Evolutionary conservation across 2,113 vertebrate genomes (phyloP).

Genomic region (Ranitomeya imitator): DNA sequence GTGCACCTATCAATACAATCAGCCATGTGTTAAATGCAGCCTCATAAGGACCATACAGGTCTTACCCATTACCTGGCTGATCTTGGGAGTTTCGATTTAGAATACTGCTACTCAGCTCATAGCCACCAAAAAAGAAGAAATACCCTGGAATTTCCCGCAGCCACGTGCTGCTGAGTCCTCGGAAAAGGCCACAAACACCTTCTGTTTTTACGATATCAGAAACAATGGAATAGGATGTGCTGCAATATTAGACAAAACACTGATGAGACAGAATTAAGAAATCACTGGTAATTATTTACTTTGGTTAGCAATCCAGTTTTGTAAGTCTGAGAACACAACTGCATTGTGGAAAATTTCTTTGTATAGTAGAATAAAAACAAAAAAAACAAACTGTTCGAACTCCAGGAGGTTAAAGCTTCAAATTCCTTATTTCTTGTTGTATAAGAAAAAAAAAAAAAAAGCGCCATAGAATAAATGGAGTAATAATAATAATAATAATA

Average conservation of each 20-base stretch:
- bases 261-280: no score
- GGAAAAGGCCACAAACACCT: slow-evolving; percentile 62
- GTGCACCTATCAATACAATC: slow-evolving; percentile 55
- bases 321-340: no score
- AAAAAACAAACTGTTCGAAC: no score
- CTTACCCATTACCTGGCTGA: slow-evolving; percentile 58
- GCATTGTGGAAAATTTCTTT: no score
- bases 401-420: no score
- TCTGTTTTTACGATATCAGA: slow-evolving; percentile 58
- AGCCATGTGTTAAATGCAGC: neutral
- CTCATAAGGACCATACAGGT: slow-evolving; percentile 42
- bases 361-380: no score
- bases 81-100: slow-evolving; percentile 48
- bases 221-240: slow-evolving; percentile 64
- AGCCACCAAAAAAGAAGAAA: slow-evolving; percentile 68
- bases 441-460: no score
- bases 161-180: slow-evolving; percentile 66
- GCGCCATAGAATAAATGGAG: no score
- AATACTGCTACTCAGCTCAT: slow-evolving; percentile 61
- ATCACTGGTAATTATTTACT: no score
- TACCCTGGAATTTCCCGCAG: slow-evolving; percentile 66
- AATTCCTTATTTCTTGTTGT: no score
- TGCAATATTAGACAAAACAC: slow-evolving; percentile 2
- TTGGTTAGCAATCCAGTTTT: neutral
- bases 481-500: no score